Evolutionary conservation across 2,888 invertebrate genomes (phyloP), one percentile per base, ranked within the genome.

Genomic region (Steromphala cineraria): DNA sequence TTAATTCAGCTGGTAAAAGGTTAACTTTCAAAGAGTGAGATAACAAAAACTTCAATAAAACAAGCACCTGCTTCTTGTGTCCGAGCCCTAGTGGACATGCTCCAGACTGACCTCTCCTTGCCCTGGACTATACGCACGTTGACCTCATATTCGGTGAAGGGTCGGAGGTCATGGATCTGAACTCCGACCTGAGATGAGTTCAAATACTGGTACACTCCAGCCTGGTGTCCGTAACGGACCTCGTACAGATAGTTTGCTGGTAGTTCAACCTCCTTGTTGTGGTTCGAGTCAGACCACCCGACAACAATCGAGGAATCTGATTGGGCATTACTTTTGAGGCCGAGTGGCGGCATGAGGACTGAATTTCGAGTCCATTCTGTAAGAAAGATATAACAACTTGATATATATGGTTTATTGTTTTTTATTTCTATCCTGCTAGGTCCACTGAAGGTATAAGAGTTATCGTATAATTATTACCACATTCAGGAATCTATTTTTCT

Each of bases 141-240:
- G 94, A 98, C 98, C 93, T 98, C 98, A 92, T 98, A 98, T 90
- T 97, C 95, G 0, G 98, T 98, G 92, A 96, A 97, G 5, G 94
- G 92, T 53, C 89, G 87, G 19, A 94, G 89, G 21, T 90, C 91
- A 46, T 92, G 92, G n/a, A 94, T 86, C 36, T 98, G 96, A 86
- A 96, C 96, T 94, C 97, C 98, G 86, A 97, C 95, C 93, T 98
- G 97, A 0, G 97, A 96, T 0, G 97, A 96, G 94, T 99, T 99
- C 93, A 96, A 95, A 89, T 95, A 96, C 83, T 96, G 96, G 92
- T 95, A 95, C 80, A 81, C 81, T 15, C 79, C 75, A 55, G 40
- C 81, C 83, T 40, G 62, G 31, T 75, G 75, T 15, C 75, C n/a
- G 93, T 96, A 98, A 76, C 97, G 96, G 2, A 98, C 96, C 21